These are phyloP conservation scores for Dysmachus trigonus DNA, from an alignment of 2,888 invertebrate genomes.

Conservation along the genomic window DNA sequence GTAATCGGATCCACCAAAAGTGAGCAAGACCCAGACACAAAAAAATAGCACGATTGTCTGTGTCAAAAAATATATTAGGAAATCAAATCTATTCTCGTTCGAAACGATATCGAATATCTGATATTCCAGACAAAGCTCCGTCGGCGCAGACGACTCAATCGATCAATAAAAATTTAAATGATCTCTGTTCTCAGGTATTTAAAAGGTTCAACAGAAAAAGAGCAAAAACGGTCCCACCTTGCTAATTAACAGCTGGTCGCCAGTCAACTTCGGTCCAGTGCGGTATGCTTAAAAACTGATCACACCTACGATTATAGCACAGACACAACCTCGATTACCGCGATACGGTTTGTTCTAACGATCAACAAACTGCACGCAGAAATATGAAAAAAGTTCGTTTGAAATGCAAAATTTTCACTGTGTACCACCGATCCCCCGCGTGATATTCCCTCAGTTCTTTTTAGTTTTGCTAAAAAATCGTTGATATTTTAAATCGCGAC, in stretches of 20 bases:
- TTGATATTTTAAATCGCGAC: background rate
- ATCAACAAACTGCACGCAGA: background rate
- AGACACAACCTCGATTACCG: background rate
- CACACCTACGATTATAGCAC: constrained; percentile 19
- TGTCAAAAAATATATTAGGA: constrained; percentile 4
- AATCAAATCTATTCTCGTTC: constrained; percentile 20
- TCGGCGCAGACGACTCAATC: background rate
- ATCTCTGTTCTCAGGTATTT: background rate
- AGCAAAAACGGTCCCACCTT: constrained; percentile 21
- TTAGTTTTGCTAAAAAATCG: background rate
- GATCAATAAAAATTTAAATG: constrained; percentile 1
- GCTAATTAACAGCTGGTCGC: constrained; percentile 18
- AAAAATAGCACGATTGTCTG: constrained; percentile 28
- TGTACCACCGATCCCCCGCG: background rate
- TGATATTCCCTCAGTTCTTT: background rate
- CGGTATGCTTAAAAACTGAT: background rate
- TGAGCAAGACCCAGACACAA: background rate
- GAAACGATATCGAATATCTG: constrained; percentile 7
- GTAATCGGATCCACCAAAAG: constrained; percentile 2
- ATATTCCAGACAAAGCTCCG: background rate
- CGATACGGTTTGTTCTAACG: background rate
- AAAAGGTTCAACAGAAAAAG: background rate
- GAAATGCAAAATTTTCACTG: constrained; percentile 13
- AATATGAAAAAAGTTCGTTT: background rate
- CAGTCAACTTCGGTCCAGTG: background rate